Conservation (phyloP, 1,140 invertebrate genomes). For the Drosophila pseudoobscura region DNA sequence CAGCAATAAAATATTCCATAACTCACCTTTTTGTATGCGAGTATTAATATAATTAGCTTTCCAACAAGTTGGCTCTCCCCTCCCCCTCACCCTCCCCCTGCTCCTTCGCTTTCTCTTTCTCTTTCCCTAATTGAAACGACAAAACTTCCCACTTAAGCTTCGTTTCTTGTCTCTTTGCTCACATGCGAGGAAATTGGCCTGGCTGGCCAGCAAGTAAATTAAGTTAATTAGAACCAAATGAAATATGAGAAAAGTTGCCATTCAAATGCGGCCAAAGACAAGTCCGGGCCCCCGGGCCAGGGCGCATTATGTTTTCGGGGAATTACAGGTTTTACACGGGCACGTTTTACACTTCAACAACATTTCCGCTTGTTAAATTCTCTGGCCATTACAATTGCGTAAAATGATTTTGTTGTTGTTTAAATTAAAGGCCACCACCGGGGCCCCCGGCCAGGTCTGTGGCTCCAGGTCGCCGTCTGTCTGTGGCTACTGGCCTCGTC, state of each 20-base stretch:
- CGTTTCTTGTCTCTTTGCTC: neutral
- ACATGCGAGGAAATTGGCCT: constrained; percentile 28
- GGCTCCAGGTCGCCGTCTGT: neutral
- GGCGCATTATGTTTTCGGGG: constrained; percentile 48
- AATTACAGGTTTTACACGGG: neutral
- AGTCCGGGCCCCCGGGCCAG: constrained; percentile 31
- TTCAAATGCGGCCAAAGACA: constrained; percentile 61
- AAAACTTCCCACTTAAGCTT: constrained; percentile 30
- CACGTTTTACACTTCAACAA: constrained; percentile 74
- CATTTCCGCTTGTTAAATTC: constrained; percentile 68
- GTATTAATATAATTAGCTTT: constrained; percentile 39
- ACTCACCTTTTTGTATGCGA: constrained; percentile 25
- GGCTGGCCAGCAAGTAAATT: constrained; percentile 57
- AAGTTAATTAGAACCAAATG: constrained; percentile 68
- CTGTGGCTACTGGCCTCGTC: constrained; percentile 18
- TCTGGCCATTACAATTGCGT: constrained; percentile 66
- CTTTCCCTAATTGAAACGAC: constrained; percentile 44
- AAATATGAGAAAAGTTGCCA: constrained; percentile 73
- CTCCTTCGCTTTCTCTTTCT: constrained; percentile 14
- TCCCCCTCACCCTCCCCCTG: no score
- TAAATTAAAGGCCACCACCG: constrained; percentile 49
- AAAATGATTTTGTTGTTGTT: constrained; percentile 62
- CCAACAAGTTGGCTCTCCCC: constrained; percentile 19
- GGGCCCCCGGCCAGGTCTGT: constrained; percentile 29
- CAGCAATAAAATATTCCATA: constrained; percentile 29